Conservation (phyloP, 2,888 invertebrate species). For the Parascotia fuliginaria region DNA sequence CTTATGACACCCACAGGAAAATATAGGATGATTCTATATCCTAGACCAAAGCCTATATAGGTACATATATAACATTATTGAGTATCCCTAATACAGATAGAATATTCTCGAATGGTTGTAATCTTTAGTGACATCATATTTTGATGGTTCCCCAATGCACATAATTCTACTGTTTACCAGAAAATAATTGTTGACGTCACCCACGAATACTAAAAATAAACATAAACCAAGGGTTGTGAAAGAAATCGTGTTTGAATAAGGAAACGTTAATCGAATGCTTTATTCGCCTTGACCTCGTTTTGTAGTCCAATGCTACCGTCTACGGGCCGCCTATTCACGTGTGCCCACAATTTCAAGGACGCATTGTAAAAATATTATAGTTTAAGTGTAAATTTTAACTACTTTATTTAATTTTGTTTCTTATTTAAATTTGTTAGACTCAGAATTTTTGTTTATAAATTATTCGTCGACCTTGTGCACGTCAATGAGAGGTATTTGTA, state of each 20-base stretch:
- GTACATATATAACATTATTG: no score
- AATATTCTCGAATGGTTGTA: no score
- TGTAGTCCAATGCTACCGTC: conserved; percentile 47
- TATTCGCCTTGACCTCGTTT: conserved; percentile 49
- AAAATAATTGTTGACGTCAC: conserved; percentile 33
- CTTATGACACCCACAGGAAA: no score
- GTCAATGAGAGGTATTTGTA: no score
- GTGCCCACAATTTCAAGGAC: conserved; percentile 48
- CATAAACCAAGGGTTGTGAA: conserved; percentile 38
- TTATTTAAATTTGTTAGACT: not conserved
- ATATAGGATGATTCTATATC: no score
- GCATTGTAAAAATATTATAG: conserved; percentile 19
- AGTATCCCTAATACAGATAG: no score
- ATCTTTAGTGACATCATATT: no score
- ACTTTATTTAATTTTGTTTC: not conserved
- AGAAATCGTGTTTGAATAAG: conserved; percentile 48
- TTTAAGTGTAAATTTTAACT: conserved; percentile 15
- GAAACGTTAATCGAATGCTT: conserved; percentile 50
- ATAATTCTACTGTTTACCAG: not conserved
- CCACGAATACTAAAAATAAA: conserved; percentile 38
- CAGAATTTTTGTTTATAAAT: no score
- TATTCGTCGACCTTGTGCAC: no score
- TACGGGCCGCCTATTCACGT: conserved; percentile 39
- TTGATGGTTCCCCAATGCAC: not conserved
- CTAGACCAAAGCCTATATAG: no score